Base-by-base conservation (phyloP, 2,797 vertebrate genomes). In the Acestrorhynchus altus region DNA sequence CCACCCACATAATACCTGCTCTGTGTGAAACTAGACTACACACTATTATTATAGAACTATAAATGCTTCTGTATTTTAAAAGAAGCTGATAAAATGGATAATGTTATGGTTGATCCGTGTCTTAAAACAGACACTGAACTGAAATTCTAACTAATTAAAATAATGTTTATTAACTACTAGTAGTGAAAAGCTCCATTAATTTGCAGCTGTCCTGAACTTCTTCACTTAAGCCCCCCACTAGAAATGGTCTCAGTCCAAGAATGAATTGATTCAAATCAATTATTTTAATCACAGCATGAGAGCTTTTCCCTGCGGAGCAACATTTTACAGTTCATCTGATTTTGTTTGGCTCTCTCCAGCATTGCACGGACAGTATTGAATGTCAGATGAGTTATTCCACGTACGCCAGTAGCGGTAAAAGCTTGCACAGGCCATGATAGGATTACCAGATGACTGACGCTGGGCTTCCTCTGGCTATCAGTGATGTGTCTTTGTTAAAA, bases 221-320 rank as follows among this genome's bases (percentile, higher is more conserved):
- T 52, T 42, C 72, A 64, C 39, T 49, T 74, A 40, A 44, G 46
- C 26, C 54, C 60, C n/a, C 64, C 9, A 3, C 35, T 77, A 28
- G 56, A 81, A 73, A 78, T 72, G 28, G 60, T 77, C 44, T 31
- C 57, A 66, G 61, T 59, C 64, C 70, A 74, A 75, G 67, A 85
- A 83, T 83, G 61, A 85, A 85, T 81, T 83, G 79, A 78, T 81
- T 83, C 56, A 72, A 77, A 79, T 83, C 47, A 75, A 74, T 83
- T 73, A 82, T 52, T 49, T 76, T 60, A 81, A 67, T 80, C 16
- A 4, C 24, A 28, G 24, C 16, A 65, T 64, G 26, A 80, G 46
- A 74, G 64, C 79, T 46, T 42, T 20, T 81, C 77, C 44, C 79
- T 16, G 24, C n/a, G 61, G 70, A 81, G 51, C 24, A 15, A 60